phyloP scores from a whole-genome alignment of 2,888 invertebrate species.

The Diadegma fenestrale region DNA sequence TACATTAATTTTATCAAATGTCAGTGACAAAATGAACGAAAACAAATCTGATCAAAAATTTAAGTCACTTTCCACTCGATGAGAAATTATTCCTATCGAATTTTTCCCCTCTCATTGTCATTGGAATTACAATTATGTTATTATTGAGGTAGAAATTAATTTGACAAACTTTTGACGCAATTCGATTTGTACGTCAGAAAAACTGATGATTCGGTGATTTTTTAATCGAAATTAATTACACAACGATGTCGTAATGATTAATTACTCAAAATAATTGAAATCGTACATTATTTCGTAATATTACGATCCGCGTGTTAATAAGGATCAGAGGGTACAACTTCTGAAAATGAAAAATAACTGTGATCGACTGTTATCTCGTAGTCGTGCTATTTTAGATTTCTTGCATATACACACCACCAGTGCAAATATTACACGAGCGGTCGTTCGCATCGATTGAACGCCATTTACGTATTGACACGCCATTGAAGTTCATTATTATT shows the following conservation, averaged over 20 bases:
- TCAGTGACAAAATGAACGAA: no score
- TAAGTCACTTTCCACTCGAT: not conserved
- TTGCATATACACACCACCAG: not conserved
- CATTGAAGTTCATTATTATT: not conserved
- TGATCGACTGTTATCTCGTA: constrained; percentile 6
- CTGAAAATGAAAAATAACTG: not conserved
- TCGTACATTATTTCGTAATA: not conserved
- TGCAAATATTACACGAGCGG: constrained; percentile 30
- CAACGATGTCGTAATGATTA: not conserved
- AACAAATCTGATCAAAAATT: no score
- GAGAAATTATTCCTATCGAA: not conserved
- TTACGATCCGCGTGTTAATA: not conserved
- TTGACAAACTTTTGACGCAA: no score
- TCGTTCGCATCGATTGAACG: constrained; percentile 38
- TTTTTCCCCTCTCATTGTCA: not conserved
- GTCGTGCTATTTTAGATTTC: not conserved
- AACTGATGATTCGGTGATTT: not conserved
- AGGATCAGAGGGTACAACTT: not conserved
- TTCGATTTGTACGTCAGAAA: no score
- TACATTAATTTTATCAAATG: not conserved
- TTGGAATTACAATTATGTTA: no score
- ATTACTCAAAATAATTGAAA: not conserved
- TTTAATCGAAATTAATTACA: not conserved
- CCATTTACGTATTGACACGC: constrained; percentile 12
- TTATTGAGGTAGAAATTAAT: no score